These are phyloP conservation scores for Orientallactaga sibirica DNA, from an alignment of 2,797 vertebrate genomes.

Conservation along the genomic window DNA sequence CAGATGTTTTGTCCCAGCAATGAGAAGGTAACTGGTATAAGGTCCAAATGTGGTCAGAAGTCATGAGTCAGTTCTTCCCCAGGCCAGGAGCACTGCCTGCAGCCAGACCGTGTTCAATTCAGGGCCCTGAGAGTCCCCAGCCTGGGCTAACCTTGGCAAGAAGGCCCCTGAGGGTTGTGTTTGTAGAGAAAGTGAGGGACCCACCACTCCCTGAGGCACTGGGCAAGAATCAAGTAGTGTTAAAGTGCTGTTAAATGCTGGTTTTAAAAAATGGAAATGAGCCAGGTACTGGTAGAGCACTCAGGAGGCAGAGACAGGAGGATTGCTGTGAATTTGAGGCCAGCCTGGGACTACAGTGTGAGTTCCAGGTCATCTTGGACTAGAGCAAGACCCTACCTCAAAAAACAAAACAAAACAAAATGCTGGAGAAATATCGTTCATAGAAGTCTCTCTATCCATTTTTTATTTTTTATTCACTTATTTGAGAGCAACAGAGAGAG, in stretches of 20 bases:
- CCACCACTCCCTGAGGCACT: background rate
- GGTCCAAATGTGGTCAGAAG: background rate
- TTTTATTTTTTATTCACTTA: no score
- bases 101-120: background rate
- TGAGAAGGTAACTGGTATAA: no score
- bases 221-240: background rate
- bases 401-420: no score
- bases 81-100: background rate
- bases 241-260: background rate
- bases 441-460: background rate
- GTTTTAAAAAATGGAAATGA: no score
- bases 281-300: no score
- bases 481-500: no score
- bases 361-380: no score
- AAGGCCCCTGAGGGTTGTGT: background rate
- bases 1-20: no score
- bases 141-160: background rate
- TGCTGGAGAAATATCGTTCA: background rate
- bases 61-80: background rate
- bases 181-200: background rate
- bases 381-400: no score
- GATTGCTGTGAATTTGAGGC: no score
- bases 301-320: no score
- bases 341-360: no score
- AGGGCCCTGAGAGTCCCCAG: background rate